Percentiles rank a stretch among this genome's conserved stretches.
phyloP scores from a whole-genome alignment of 2,797 vertebrate species.

The Hydrocynus forskahlii region DNA sequence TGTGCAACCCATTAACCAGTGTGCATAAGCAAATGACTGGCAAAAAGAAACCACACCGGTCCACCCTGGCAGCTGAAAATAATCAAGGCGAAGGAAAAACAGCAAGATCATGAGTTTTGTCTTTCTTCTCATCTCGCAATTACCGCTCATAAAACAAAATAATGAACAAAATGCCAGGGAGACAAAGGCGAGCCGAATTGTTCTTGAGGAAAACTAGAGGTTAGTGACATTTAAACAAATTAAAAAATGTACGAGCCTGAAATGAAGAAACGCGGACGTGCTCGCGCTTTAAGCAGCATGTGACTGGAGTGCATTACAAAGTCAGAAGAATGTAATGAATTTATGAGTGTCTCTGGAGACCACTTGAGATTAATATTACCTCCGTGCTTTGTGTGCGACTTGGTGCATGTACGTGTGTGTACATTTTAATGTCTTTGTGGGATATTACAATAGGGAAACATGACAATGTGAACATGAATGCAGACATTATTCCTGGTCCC shows the following conservation, averaged over 20 bases:
- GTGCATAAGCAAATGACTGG: neutral
- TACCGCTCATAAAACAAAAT: constrained; percentile 34
- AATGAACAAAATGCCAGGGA: constrained; percentile 14
- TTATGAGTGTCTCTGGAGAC: constrained; percentile 12
- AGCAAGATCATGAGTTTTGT: constrained; percentile 16
- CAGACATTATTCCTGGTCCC: neutral
- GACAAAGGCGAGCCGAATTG: constrained; percentile 3
- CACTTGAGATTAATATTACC: constrained; percentile 7
- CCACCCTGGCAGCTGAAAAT: neutral
- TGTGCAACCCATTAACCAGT: neutral
- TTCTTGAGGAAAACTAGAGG: neutral
- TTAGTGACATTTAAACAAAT: constrained; percentile 45
- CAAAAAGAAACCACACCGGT: neutral
- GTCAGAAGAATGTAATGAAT: constrained; percentile 17
- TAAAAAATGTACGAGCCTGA: constrained; percentile 3
- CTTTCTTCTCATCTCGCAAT: constrained; percentile 7
- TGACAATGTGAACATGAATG: neutral
- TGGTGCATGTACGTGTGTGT: constrained; percentile 1
- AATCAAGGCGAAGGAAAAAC: constrained; percentile 2
- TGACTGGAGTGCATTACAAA: constrained; percentile 4
- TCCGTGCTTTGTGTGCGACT: neutral
- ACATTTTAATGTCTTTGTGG: neutral
- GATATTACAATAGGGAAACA: neutral
- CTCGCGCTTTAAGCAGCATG: neutral
- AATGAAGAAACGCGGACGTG: neutral